Conservation (phyloP, 2,113 vertebrate genomes). For the Brienomyrus longianalis region DNA sequence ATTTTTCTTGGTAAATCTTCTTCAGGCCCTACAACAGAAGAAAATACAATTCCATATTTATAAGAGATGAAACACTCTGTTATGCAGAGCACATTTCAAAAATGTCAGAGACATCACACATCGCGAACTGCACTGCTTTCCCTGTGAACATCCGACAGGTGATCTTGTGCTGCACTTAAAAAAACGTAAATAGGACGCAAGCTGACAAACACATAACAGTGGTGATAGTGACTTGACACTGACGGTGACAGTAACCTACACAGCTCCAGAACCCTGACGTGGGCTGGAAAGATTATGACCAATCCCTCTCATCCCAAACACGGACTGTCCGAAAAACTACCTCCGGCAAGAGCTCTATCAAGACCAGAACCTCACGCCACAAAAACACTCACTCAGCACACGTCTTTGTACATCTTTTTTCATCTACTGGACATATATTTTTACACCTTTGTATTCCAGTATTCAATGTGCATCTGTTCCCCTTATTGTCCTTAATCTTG, state of each 20-base stretch:
- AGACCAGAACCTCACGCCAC: no score
- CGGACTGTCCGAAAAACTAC: no score
- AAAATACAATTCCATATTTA: neutral
- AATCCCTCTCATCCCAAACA: no score
- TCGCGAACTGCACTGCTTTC: neutral
- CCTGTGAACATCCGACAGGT: neutral
- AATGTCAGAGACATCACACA: neutral
- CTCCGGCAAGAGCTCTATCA: no score
- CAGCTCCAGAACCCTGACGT: no score
- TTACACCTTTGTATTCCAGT: no score
- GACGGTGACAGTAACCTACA: neutral
- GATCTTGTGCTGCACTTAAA: neutral
- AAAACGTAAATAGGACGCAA: neutral
- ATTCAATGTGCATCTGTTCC: no score
- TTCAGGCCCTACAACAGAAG: constrained; percentile 74
- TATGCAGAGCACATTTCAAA: neutral
- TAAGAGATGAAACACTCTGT: neutral
- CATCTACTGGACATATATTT: no score
- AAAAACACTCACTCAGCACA: no score
- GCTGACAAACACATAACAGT: neutral
- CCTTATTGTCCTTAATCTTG: no score
- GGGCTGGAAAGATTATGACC: no score
- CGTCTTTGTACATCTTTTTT: no score
- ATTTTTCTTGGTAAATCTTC: constrained; percentile 97
- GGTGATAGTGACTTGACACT: neutral